A percentile compares a stretch with the other conserved stretches of the same genome.
phyloP scores from a whole-genome alignment of 2,113 vertebrate species.

The Suncus etruscus region DNA sequence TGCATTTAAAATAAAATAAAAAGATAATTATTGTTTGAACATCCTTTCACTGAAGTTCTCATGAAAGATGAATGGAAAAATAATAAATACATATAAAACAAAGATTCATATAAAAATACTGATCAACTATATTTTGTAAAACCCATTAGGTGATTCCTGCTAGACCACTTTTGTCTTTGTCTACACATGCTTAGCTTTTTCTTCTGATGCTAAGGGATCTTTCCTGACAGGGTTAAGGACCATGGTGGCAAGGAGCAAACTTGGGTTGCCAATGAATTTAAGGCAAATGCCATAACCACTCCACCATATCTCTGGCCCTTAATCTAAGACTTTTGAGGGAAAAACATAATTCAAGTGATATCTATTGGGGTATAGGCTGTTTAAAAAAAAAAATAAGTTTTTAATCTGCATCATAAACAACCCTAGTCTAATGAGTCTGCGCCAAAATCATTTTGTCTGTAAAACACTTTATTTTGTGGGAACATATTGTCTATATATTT shows the following conservation, averaged over 20 bases:
- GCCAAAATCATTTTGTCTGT: too few species aligned
- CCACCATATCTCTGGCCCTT: too few species aligned
- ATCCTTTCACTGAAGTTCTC: background rate
- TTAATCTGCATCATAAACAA: background rate
- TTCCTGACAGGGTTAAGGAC: too few species aligned
- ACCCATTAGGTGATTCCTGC: background rate
- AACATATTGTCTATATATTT: background rate
- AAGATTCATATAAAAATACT: background rate
- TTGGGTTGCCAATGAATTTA: too few species aligned
- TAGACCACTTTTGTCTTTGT: background rate
- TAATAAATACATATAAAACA: background rate
- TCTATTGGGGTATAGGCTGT: background rate
- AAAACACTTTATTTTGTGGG: background rate
- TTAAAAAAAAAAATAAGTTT: background rate
- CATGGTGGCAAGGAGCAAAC: too few species aligned
- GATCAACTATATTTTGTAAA: background rate
- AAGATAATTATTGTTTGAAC: background rate
- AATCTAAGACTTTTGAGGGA: too few species aligned
- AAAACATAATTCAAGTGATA: background rate
- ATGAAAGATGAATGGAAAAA: constrained; percentile 5
- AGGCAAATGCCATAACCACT: too few species aligned
- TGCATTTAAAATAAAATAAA: constrained; percentile 22
- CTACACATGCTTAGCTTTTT: too few species aligned
- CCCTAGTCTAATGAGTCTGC: background rate
- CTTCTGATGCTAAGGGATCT: too few species aligned